phyloP scores from a whole-genome alignment of 2,113 vertebrate species.

The Oriolus oriolus region DNA sequence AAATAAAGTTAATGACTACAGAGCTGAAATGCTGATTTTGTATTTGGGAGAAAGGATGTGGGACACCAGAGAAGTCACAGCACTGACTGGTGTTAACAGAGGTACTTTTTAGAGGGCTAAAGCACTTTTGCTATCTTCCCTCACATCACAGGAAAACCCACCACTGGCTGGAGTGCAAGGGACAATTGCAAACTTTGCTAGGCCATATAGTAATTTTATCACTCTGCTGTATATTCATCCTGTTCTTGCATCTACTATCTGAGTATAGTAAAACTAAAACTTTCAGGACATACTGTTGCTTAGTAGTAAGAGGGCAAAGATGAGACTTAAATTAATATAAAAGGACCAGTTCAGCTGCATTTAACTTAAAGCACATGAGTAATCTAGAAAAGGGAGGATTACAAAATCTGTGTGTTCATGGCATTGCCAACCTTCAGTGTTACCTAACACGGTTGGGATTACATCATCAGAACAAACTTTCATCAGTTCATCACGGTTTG shows the following conservation, averaged over 20 bases:
- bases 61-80: not conserved
- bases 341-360: not conserved
- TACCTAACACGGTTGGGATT: not conserved
- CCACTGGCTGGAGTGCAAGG: not conserved
- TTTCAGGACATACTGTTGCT: not conserved
- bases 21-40: not conserved
- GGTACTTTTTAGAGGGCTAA: not conserved
- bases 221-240: not conserved
- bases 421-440: not conserved
- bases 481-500: not conserved
- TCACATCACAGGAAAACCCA: not conserved
- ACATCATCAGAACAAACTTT: conserved; percentile 35
- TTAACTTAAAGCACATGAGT: not conserved
- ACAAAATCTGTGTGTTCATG: conserved; percentile 4
- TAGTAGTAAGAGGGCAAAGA: not conserved
- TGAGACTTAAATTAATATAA: not conserved
- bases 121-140: not conserved
- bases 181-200: not conserved
- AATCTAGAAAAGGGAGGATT: not conserved
- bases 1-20: not conserved
- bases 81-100: not conserved
- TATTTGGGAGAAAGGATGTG: not conserved
- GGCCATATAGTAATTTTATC: not conserved
- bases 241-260: not conserved
- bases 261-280: not conserved